Evolutionary conservation across 2,888 invertebrate species (phyloP), one percentile per base, ranked within the genome.

Genomic region (Hecatera dysodea): DNA sequence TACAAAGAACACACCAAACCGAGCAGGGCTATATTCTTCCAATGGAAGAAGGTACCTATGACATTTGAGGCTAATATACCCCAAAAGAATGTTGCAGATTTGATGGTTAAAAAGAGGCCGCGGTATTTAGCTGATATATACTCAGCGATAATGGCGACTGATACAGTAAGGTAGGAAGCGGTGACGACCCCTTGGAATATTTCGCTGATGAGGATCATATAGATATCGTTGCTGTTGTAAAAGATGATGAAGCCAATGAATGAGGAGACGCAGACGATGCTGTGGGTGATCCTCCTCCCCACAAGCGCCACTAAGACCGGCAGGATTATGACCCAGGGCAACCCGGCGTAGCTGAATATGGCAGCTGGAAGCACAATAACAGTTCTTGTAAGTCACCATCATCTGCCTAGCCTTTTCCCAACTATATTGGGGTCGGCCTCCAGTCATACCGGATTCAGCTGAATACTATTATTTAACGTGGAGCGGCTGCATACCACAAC

Each of bases 11-110:
- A 82, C 0, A 81, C 0, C 0, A 89, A 67, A 1, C 87, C 84
- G 3, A 83, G 2, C 7, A 88, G 0, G 0, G 76, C 81, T 33
- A 90, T 89, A 0, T 79, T 77, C 11, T 71, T 89, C 88, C 87
- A 90, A 60, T 88, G 81, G 9, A 78, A 86, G 48, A 85, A 90
- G 3, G 89, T 88, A 4, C 89, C 89, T 1, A 89, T 73, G 0
- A 78, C 36, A 68, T 90, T 89, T 1, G 90, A 65, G 5, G 70
- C 64, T 68, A 80, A 39, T 9, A 80, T 17, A 1, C 80, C 80
- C 80, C 77, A 80, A 17, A 61, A 71, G 3, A 77, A 80, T 8
- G 84, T 74, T 4, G 87, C 87, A 5, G 81, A 75, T 76, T 87
- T 85, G 8, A 85, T 67, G 6, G 87, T 80, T 24, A 87, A 55